Evolutionary conservation across 2,797 vertebrate genomes (phyloP), one percentile per base, ranked within the genome.

Genomic region (Anas acuta): DNA sequence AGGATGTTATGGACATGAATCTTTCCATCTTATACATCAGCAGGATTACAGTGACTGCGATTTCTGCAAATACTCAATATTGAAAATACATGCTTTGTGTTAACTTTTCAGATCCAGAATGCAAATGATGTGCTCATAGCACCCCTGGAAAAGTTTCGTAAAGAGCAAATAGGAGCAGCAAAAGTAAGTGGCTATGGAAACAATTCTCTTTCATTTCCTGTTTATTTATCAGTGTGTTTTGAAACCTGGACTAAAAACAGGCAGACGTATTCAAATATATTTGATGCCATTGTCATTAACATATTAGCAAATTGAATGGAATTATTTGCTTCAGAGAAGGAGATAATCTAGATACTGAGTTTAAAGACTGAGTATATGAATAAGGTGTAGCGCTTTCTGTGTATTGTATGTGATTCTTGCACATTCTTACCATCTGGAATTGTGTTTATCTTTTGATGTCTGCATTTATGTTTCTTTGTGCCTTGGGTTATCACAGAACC

Each of bases 81-180:
- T 94, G 35, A 96, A 80, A 83, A 95, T 64, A 88, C 90, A 58
- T 9, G 32, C 47, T 92, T 79, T 97, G 16, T 93, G 79, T 97
- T 96, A 95, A 75, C 65, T 94, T 98, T 98, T 95, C 97, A 99
- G 99, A 99, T 99, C 97, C 99, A 99, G 97, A 99, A 99, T 18
- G 99, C 99, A 35, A 99, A 99, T 91, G 99, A 99, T 53, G 99
- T 99, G 89, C 97, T 99, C 97, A 99, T 99, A 97, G 98, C 99
- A 17, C 99, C 99, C 0, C 98, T 99, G 69, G 99, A 99, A 97
- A 99, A 99, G 96, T 99, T 99, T 97, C 98, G 99, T 51, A 99
- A 99, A 97, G 99, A 99, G 90, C 99, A 99, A 97, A 99, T 99
- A 28, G 99, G 99, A 72, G 99, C 99, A 62, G 99, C 99, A 70